These are phyloP conservation scores for Podarcis cretensis DNA, from an alignment of 2,113 vertebrate genomes.

Conservation along the genomic window DNA sequence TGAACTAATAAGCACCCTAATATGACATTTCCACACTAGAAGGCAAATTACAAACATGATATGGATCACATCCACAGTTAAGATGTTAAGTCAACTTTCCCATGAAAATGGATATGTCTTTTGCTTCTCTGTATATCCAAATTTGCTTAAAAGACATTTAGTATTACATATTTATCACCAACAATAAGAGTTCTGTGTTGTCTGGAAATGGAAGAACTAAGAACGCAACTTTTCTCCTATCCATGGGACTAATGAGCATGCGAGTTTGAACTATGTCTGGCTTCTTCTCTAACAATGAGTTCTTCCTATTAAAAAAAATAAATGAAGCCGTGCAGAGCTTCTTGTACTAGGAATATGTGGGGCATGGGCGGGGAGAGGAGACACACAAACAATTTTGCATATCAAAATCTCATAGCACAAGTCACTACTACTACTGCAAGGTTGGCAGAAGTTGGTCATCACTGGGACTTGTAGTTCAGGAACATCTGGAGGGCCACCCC, in stretches of 20 bases:
- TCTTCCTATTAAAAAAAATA: not conserved
- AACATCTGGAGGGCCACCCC: too few relatives aligned
- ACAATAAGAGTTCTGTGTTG: not conserved
- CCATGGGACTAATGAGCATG: not conserved
- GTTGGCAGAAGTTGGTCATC: too few relatives aligned
- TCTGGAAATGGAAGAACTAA: not conserved
- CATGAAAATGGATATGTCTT: not conserved
- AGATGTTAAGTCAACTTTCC: not conserved
- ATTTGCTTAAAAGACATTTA: not conserved
- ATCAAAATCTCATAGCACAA: not conserved
- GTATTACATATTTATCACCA: not conserved
- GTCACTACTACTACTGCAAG: too few relatives aligned
- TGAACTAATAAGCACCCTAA: not conserved
- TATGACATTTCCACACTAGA: not conserved
- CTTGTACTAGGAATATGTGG: not conserved
- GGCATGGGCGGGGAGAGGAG: not conserved
- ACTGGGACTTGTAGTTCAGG: too few relatives aligned
- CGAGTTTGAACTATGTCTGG: not conserved
- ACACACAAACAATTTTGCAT: not conserved
- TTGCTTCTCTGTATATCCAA: not conserved
- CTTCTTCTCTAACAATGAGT: not conserved
- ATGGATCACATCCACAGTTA: not conserved
- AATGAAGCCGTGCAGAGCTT: not conserved
- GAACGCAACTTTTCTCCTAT: not conserved
- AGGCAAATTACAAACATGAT: not conserved